phyloP scores from a whole-genome alignment of 1,140 invertebrate species.

The Myzus persicae region DNA sequence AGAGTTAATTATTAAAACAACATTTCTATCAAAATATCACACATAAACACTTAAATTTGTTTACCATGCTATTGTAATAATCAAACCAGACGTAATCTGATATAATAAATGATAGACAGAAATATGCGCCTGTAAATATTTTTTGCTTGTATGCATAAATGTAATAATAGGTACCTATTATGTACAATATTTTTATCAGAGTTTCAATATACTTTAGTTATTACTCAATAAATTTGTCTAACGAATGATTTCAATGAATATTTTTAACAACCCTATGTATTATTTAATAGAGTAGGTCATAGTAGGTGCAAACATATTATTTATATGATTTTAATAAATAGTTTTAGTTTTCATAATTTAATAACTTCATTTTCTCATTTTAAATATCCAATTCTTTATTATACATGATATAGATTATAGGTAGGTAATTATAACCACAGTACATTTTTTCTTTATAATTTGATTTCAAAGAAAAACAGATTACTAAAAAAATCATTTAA shows the following conservation, averaged over 20 bases:
- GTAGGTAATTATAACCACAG: too few species aligned
- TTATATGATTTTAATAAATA: neutral
- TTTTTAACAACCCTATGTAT: neutral
- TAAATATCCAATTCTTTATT: neutral
- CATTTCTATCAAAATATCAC: neutral
- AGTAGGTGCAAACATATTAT: neutral
- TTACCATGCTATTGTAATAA: slow-evolving; percentile 4
- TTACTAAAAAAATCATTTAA: too few species aligned
- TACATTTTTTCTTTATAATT: too few species aligned
- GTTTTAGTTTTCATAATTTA: neutral
- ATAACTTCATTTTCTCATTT: neutral
- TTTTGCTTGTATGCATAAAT: slow-evolving; percentile 9
- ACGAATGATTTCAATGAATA: neutral
- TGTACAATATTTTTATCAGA: neutral
- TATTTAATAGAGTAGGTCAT: neutral
- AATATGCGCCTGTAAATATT: neutral
- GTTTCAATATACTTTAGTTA: neutral
- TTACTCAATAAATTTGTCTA: neutral
- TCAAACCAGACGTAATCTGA: neutral
- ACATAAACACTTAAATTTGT: slow-evolving; percentile 14
- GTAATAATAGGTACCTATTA: neutral
- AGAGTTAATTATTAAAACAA: neutral
- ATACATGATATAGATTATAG: too few species aligned
- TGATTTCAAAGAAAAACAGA: too few species aligned
- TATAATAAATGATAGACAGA: neutral